Evolutionary conservation across 2,888 invertebrate species (phyloP).

Genomic region (Gibbula magus): DNA sequence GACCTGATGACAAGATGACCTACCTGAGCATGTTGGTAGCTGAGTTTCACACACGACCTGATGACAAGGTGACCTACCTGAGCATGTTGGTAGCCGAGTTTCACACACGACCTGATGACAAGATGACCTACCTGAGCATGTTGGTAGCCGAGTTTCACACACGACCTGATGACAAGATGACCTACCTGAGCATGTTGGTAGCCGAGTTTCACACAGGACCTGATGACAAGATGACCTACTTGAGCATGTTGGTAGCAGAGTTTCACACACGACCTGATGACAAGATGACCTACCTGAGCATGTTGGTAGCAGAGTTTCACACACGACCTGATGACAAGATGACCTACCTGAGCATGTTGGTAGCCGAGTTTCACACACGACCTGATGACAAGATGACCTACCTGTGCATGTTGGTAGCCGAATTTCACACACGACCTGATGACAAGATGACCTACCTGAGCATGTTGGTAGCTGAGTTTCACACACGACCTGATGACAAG

Average conservation of each 20-base stretch:
- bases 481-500: too few relatives aligned
- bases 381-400: constrained; percentile 81
- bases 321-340: constrained; percentile 90
- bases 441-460: constrained; percentile 73
- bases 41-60: constrained; percentile 89
- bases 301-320: constrained; percentile 92
- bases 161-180: too few relatives aligned
- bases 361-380: constrained; percentile 93
- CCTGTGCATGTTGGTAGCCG: constrained; percentile 93
- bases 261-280: too few relatives aligned
- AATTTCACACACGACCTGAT: constrained; percentile 92
- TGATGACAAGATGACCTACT: too few relatives aligned
- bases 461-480: too few relatives aligned
- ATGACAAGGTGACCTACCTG: constrained; percentile 83
- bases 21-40: constrained; percentile 93
- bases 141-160: too few relatives aligned
- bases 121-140: too few relatives aligned
- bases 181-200: too few relatives aligned
- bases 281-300: constrained; percentile 81
- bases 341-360: constrained; percentile 89
- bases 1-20: constrained; percentile 89
- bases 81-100: constrained; percentile 93
- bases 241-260: constrained; percentile 63
- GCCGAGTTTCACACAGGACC: too few relatives aligned
- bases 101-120: constrained; percentile 89